These are phyloP conservation scores for Ispidina picta DNA, from an alignment of 2,797 vertebrate species.

Conservation along the genomic window DNA sequence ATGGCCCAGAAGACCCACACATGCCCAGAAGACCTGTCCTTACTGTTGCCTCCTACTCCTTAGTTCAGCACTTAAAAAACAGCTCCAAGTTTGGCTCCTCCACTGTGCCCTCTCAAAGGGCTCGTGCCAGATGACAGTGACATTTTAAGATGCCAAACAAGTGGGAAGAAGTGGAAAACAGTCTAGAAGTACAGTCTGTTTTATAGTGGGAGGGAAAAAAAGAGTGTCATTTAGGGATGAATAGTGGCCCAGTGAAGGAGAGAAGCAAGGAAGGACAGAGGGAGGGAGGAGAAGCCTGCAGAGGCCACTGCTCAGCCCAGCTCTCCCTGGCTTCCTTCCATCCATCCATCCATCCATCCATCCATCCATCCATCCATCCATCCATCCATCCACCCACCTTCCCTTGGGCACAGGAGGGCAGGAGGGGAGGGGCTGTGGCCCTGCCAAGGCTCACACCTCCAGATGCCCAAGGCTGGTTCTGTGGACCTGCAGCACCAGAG, in stretches of 20 bases:
- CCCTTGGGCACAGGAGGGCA: background rate
- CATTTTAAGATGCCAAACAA: background rate
- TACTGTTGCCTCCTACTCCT: background rate
- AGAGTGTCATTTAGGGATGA: background rate
- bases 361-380: too few relatives aligned
- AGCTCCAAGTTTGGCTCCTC: background rate
- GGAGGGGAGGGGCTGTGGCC: background rate
- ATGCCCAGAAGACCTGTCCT: background rate
- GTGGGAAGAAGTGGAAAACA: background rate
- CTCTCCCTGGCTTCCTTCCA: background rate
- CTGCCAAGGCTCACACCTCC: background rate
- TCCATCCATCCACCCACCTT: background rate
- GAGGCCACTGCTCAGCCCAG: too few relatives aligned
- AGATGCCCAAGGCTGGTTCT: background rate
- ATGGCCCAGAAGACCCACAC: too few relatives aligned
- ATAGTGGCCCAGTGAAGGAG: background rate
- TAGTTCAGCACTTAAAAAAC: background rate
- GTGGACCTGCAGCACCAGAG: background rate
- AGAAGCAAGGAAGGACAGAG: too few relatives aligned
- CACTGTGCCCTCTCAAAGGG: background rate
- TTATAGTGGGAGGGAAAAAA: background rate
- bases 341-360: too few relatives aligned
- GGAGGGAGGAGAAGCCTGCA: background rate
- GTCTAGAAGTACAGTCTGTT: background rate
- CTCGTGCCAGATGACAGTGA: background rate